Base-by-base conservation (phyloP, 2,888 invertebrate species). In the Pristionchus japonicus region DNA sequence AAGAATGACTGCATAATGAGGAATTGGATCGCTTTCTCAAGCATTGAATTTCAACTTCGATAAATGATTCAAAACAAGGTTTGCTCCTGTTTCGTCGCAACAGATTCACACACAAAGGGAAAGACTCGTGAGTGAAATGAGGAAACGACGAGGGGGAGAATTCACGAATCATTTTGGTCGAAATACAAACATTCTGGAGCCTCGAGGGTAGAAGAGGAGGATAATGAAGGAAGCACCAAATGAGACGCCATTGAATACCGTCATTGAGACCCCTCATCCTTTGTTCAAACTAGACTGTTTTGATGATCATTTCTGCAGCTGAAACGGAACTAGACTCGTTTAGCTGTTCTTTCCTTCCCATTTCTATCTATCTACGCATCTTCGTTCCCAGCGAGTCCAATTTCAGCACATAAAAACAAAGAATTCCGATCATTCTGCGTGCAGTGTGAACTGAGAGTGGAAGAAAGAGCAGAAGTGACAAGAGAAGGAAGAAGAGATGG, bases 51-150 rank as follows among this genome's bases (percentile, higher is more conserved):
- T n/a, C n/a, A n/a, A n/a, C n/a, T n/a, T n/a, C n/a, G n/a, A n/a
- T n/a, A n/a, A n/a, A n/a, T n/a, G n/a, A n/a, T n/a, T 57, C 52
- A 13, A 6, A 57, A 57, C 4, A 57, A 31, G 27, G 64, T 11
- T 11, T 13, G 15, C 15, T 3, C 64, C 27, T 64, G 31, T 31
- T 64, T 64, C 31, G 31, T 31, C 64, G 27, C 31, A 64, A 27
- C 64, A 31, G 13, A 64, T 20, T n/a, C n/a, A 57, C 52, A 57
- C 15, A 57, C 23, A 23, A 64, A 37, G 37, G 37, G 70, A 70
- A 70, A 20, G 37, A 23, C 31, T 70, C 70, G 70, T 70, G 70
- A 70, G 70, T 70, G 70, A 70, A 70, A 70, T 70, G 23, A 70
- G 70, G 70, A 70, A 67, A 34, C 34, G 37, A 70, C 15, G 70